Conservation (phyloP, 2,113 vertebrate genomes). For the Charina bottae region DNA sequence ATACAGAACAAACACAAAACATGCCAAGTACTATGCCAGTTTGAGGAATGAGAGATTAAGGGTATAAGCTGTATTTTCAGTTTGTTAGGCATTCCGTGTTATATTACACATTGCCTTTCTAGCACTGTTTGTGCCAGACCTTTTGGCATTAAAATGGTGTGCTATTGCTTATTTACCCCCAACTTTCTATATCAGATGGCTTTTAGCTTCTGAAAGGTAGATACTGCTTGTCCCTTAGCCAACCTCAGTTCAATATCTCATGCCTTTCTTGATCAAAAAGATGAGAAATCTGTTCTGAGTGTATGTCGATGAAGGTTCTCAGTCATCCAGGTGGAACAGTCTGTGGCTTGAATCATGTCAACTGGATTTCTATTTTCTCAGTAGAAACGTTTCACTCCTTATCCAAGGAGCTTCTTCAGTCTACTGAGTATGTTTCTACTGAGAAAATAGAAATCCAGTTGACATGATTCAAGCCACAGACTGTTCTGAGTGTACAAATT, state of each 20-base stretch:
- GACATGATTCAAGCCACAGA: too few relatives aligned
- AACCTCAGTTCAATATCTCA: background rate
- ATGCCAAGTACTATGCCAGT: background rate
- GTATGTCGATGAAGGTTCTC: too few relatives aligned
- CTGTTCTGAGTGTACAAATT: background rate
- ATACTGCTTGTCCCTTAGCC: background rate
- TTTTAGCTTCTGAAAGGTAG: constrained; percentile 3
- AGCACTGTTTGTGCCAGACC: background rate
- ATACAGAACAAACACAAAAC: background rate
- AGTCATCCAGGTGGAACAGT: too few relatives aligned
- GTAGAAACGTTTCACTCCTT: too few relatives aligned
- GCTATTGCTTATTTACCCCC: background rate
- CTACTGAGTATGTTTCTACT: too few relatives aligned
- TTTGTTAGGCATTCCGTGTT: constrained; percentile 19
- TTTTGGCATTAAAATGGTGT: background rate
- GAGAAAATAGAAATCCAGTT: too few relatives aligned
- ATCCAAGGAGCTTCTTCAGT: too few relatives aligned
- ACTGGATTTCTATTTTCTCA: too few relatives aligned
- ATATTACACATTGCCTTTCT: background rate
- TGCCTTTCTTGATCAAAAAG: background rate
- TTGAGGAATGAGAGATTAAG: constrained; percentile 3
- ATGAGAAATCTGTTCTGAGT: background rate
- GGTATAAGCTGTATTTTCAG: background rate
- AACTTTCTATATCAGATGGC: background rate
- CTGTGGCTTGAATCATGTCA: too few relatives aligned